phyloP scores from a whole-genome alignment of 2,888 invertebrate genomes.

The Dysmachus trigonus region DNA sequence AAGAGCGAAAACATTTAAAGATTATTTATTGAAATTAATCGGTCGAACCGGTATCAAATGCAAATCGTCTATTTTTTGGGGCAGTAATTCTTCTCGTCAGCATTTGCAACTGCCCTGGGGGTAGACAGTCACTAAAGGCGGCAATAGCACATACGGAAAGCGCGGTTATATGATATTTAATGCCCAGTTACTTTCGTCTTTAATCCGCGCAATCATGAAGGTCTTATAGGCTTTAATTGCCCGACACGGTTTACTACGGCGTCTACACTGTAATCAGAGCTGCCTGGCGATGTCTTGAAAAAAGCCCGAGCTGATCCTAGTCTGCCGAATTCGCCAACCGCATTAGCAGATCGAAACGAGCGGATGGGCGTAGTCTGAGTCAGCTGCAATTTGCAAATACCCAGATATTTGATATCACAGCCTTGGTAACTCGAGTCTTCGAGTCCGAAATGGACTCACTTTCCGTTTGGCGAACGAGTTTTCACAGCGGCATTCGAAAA shows the following conservation, averaged over 20 bases:
- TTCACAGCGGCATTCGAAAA: background rate
- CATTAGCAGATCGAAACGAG: background rate
- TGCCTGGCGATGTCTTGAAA: background rate
- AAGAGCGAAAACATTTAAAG: background rate
- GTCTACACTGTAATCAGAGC: background rate
- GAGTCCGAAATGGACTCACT: background rate
- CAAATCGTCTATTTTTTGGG: background rate
- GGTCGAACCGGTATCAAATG: background rate
- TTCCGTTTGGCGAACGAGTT: background rate
- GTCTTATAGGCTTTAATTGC: background rate
- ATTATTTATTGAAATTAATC: background rate
- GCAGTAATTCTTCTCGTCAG: background rate
- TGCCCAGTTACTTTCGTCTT: background rate
- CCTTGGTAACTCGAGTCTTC: background rate
- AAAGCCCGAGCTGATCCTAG: background rate
- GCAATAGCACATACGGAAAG: background rate
- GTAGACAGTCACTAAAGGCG: background rate
- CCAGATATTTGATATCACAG: background rate
- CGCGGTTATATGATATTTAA: background rate
- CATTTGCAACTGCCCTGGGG: background rate
- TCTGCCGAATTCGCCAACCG: background rate
- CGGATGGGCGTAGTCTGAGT: conserved; percentile 16
- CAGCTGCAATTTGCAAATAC: background rate
- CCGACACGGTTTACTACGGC: background rate
- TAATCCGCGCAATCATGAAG: background rate